Conservation (phyloP, 2,113 vertebrate genomes). For the Cryptomyrus ogoouensis region DNA sequence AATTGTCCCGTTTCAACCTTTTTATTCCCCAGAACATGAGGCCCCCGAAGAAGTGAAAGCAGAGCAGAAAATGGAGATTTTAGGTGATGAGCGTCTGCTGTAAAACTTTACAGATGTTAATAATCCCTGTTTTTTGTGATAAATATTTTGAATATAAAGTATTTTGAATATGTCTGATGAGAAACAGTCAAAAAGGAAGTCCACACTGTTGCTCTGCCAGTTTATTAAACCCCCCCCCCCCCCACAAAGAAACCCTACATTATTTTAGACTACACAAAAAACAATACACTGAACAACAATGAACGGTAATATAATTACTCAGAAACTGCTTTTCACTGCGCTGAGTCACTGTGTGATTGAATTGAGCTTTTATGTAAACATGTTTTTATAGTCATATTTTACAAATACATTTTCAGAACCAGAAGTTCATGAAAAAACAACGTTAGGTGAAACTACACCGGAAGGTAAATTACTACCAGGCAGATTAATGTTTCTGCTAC, state of each 20-base stretch:
- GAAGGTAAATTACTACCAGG: constrained; percentile 10
- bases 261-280: neutral
- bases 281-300: neutral
- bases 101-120: neutral
- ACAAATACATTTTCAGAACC: constrained; percentile 3
- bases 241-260: neutral
- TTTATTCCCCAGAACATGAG: neutral
- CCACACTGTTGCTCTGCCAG: neutral
- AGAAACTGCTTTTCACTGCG: neutral
- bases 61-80: neutral
- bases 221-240: neutral
- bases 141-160: neutral
- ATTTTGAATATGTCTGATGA: neutral
- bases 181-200: neutral
- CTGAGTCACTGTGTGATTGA: constrained; percentile 14
- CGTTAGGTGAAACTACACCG: neutral
- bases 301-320: neutral
- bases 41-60: neutral
- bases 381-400: neutral
- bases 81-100: neutral
- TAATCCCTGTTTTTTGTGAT: neutral
- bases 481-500: neutral
- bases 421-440: constrained; percentile 10
- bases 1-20: neutral
- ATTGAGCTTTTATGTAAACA: neutral